Evolutionary conservation across 2,113 vertebrate species (phyloP).

Genomic region (Nesogale talazaci): DNA sequence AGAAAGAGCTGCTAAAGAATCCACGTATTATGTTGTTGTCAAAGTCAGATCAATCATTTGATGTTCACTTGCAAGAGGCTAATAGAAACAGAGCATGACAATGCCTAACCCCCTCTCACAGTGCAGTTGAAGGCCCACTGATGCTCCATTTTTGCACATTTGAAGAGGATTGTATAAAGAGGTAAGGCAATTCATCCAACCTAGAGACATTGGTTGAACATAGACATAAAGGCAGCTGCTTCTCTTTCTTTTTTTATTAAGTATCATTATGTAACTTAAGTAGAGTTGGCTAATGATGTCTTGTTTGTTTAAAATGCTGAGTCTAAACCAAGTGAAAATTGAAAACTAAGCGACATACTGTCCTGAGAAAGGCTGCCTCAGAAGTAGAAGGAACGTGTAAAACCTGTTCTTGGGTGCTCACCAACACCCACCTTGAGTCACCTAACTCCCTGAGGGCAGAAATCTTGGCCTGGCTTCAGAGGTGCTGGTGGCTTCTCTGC

Average conservation of each 20-base stretch:
- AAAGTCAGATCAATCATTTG: not conserved
- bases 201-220: not conserved
- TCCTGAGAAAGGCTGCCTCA: slow-evolving; percentile 42
- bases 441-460: not conserved
- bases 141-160: not conserved
- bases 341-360: slow-evolving; percentile 28
- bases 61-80: not conserved
- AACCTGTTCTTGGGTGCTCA: slow-evolving; percentile 19
- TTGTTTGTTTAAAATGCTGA: slow-evolving; percentile 58
- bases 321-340: slow-evolving; percentile 54
- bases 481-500: not conserved
- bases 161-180: slow-evolving; percentile 25
- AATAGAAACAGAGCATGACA: not conserved
- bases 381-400: slow-evolving; percentile 9
- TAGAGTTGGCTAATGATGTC: not conserved
- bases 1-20: not conserved
- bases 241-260: slow-evolving; percentile 7
- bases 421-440: slow-evolving; percentile 48
- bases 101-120: too few relatives aligned
- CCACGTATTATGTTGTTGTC: not conserved
- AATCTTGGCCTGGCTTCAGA: slow-evolving; percentile 3
- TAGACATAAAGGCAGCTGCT: not conserved
- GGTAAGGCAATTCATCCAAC: not conserved
- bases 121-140: too few relatives aligned
- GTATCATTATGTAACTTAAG: not conserved